Conservation (phyloP, 2,888 invertebrate species). For the Dryomyza anilis region DNA sequence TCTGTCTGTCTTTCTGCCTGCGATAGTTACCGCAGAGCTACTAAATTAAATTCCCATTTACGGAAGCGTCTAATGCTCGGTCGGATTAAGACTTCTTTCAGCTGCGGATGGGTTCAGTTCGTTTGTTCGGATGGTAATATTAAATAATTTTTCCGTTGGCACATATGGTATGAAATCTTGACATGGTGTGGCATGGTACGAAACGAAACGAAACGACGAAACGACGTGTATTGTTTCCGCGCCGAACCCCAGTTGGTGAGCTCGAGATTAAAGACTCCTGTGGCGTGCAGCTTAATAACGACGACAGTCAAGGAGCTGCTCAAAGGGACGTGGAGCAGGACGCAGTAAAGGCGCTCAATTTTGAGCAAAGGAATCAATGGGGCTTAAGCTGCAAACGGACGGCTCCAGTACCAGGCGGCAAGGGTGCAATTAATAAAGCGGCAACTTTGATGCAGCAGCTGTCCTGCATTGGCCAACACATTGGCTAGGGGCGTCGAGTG, state of each 20-base stretch:
- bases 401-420: no score
- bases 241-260: conserved; percentile 23
- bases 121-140: no score
- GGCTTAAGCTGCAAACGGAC: conserved; percentile 24
- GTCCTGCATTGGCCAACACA: not conserved
- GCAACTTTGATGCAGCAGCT: conserved; percentile 1
- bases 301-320: conserved; percentile 28
- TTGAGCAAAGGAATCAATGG: no score
- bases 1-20: no score
- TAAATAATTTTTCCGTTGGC: conserved; percentile 46
- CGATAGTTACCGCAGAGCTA: conserved; percentile 35
- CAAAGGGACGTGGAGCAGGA: not conserved
- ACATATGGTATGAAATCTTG: conserved; percentile 51
- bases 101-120: conserved; percentile 32
- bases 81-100: conserved; percentile 33
- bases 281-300: conserved; percentile 59
- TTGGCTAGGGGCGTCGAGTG: not conserved
- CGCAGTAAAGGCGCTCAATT: not conserved
- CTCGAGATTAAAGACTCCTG: conserved; percentile 59
- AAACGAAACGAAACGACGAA: not conserved
- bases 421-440: no score
- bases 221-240: conserved; percentile 23
- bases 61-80: conserved; percentile 35
- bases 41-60: conserved; percentile 55
- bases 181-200: conserved; percentile 1